Evolutionary conservation across 2,113 vertebrate species (phyloP).

Genomic region (Lipotes vexillifer): DNA sequence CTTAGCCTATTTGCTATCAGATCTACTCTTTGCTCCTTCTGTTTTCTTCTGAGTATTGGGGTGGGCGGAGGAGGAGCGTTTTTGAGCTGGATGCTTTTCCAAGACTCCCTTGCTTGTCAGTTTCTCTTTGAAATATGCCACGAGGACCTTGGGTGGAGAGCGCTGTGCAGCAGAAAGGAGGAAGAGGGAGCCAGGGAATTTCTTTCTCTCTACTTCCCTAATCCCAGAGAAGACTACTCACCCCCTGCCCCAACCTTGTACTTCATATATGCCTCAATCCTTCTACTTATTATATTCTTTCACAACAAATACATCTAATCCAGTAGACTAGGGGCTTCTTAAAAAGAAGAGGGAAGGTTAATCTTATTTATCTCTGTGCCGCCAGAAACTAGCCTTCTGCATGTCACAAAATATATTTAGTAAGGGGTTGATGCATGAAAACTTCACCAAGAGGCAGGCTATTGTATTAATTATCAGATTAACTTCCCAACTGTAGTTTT

Average conservation of each 20-base stretch:
- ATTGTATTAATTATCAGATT: not conserved
- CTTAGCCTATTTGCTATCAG: not conserved
- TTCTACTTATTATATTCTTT: not conserved
- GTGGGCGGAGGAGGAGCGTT: rapidly evolving
- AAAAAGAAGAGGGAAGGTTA: not conserved
- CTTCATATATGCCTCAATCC: not conserved
- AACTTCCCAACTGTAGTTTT: not conserved
- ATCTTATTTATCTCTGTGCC: not conserved
- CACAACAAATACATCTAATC: not conserved
- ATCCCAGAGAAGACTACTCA: not conserved
- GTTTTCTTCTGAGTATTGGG: not conserved
- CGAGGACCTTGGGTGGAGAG: not conserved
- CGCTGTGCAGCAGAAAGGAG: not conserved
- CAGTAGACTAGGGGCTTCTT: not conserved
- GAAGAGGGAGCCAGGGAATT: not conserved
- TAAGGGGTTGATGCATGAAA: not conserved
- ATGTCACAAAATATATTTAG: not conserved
- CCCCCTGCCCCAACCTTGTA: not conserved
- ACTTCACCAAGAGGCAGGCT: not conserved
- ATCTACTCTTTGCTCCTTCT: not conserved
- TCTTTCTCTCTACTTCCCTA: not conserved
- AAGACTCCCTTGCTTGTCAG: not conserved
- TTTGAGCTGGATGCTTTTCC: rapidly evolving
- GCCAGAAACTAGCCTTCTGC: not conserved
- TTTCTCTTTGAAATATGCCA: not conserved